Base-by-base conservation (phyloP, 2,888 invertebrate species). In the Noctua comes region DNA sequence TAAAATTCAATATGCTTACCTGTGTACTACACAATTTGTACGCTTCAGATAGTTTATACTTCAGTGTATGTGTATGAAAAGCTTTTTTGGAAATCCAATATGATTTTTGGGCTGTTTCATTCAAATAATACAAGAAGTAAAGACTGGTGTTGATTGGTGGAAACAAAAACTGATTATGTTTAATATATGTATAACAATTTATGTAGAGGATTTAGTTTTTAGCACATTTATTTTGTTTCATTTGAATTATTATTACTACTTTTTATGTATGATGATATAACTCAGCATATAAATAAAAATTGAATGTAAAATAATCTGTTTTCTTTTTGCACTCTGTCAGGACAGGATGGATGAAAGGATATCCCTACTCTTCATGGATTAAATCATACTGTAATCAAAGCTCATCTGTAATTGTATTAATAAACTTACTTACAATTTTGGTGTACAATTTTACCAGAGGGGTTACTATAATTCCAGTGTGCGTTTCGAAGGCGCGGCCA, bases 201-300 rank as follows among this genome's bases (percentile, higher is more conserved):
- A 36, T 48, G 1, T 40, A 18, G 16, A 36, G 24, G 6, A 64
- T 65, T 57, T 48, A 40, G 36, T 78, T n/a, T 73, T 48, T n/a
- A 74, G 54, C 6, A 27, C 36, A 10, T 40, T n/a, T 21, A 5
- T 36, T 59, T 46, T 40, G 21, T 46, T 73, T 57, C 7, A 65
- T 77, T 77, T 27, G 1, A 77, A 36, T 65, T 21, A 31, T 74
- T 40, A 40, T 40, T 40, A 7, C 40, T 36, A 36, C 36, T 36
- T 10, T 40, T 21, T 54, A 40, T n/a, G 57, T 57, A 57, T n/a
- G 57, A 27, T 31, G 24, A 43, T 46, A 46, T 64, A 27, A 13
- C 64, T 75, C 11, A 24, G 10, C n/a, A 43, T 5, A 21, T 2
- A 77, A 77, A 77, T 77, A 46, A 76, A 77, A 77, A n/a, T 31